A percentile compares a stretch with the other conserved stretches of the same genome.
These are phyloP conservation scores for Andrena minutula DNA, from an alignment of 2,888 invertebrate genomes.

Conservation along the genomic window DNA sequence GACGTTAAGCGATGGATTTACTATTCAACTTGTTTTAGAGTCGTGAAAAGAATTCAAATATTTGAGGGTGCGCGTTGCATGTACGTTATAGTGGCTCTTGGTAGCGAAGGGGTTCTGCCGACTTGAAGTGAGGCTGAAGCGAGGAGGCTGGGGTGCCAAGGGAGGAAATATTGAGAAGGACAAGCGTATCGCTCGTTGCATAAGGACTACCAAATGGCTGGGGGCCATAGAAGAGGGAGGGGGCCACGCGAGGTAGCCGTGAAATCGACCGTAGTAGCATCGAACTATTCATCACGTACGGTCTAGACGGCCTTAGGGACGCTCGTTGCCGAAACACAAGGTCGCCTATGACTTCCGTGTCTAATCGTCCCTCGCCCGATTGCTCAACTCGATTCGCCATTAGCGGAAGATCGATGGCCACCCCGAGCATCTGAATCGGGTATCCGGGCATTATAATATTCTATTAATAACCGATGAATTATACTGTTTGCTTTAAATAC, in stretches of 20 bases:
- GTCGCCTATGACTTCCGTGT: conserved; percentile 43
- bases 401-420: conserved; percentile 47
- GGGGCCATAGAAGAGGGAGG: neutral
- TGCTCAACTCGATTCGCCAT: conserved; percentile 27
- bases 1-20: too few species aligned
- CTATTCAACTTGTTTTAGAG: too few species aligned
- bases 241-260: neutral
- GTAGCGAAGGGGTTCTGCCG: too few species aligned
- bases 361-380: conserved; percentile 19
- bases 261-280: conserved; percentile 45
- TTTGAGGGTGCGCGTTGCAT: too few species aligned
- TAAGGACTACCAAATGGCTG: neutral
- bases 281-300: conserved; percentile 47
- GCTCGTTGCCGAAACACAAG: conserved; percentile 49
- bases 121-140: too few species aligned
- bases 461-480: neutral
- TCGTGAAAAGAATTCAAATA: too few species aligned
- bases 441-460: neutral
- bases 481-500: neutral
- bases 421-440: conserved; percentile 22
- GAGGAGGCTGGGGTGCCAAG: too few species aligned
- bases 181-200: neutral
- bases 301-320: conserved; percentile 50
- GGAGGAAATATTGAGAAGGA: too few species aligned
- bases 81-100: too few species aligned